Base-by-base conservation (phyloP, 2,888 invertebrate genomes). In the Lasioglossum calceatum region DNA sequence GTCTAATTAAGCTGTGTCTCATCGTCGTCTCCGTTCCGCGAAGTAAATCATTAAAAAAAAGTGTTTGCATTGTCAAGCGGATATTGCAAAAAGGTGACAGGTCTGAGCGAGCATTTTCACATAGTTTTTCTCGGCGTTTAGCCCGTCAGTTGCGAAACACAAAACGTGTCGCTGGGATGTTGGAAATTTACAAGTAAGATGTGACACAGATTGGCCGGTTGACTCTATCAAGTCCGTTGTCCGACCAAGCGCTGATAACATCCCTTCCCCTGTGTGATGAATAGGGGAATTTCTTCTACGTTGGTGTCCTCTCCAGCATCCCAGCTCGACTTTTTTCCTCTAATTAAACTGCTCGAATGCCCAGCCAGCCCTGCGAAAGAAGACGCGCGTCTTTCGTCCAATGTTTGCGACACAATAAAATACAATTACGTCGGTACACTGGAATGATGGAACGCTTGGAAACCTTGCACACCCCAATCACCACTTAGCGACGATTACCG, bases 261-360 rank as follows among this genome's bases (percentile, higher is more conserved):
- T 76, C 61, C 50, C 71, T 78, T 73, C 36, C 39, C 39, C n/a
- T 4, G 50, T 36, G 61, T 36, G 61, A 76, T 36, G 77, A 71
- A 85, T 50, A 47, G 47, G 4, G 50, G 54, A 81, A 47, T 44
- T 39, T 39, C 64, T 44, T 73, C 79, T 73, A 36, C 0, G 27
- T n/a, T 19, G 42, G 32, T 32, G 70, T 61, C n/a, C 72, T 73
- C 14, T 19, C 19, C 27, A 32, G 36, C 12, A 44, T 61, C 32
- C 12, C 61, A 23, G 36, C 42, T 19, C 27, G 32, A 54, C 23
- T 74, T 74, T 73, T 73, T 72, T 79, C 77, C 61, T 27, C 61
- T 79, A 85, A 82, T 82, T 85, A 82, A 77, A 82, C 8, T 39
- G 79, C 54, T 67, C 42, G 47, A 73, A 82, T 78, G 77, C 23